Base-by-base conservation (phyloP, 2,797 vertebrate genomes). In the Chelon labrosus region DNA sequence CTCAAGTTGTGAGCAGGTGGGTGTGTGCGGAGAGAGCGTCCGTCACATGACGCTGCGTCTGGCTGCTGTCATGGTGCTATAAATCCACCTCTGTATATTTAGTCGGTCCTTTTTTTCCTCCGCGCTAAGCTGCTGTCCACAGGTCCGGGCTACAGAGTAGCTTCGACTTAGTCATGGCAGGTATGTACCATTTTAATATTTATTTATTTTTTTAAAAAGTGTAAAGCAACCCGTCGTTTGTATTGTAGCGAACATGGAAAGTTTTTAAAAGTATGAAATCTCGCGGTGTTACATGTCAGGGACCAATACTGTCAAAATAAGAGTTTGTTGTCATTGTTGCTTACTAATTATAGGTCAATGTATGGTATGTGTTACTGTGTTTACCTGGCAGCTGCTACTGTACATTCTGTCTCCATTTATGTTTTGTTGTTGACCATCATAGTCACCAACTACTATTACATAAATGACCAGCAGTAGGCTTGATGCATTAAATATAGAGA, bases 111-210 rank as follows among this genome's bases (percentile, higher is more conserved):
- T 87, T 79, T 79, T 86, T 80, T 54, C 69, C 70, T 73, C 63
- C 85, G 49, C 63, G 54, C 65, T 38, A 56, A 71, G 70, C 83
- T 19, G 69, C 72, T 2, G 62, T 56, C 57, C 11, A 3, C 13
- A 53, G 65, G 85, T 88, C 80, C 65, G 19, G 80, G 81, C 90
- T 88, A 77, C 84, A 65, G 1, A 51, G 88, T 83, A 84, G 87
- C 89, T 85, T 65, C 75, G 65, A 80, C 82, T 55, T 61, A 65
- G 84, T 80, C 90, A 95, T 95, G 95, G 82, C 93, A 88, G 94
- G 95, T 95, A 93, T 4, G 94, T 90, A 75, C 65, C 2, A 4
- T 69, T 75, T 37, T 88, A 11, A 53, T 41, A 10, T 38, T 38
- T 38, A 8, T 38, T 8, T 38, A 8, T 38, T 8, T 38, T 38